Evolutionary conservation across 2,113 vertebrate species (phyloP), one percentile per base, ranked within the genome.

Genomic region (Microcebus tavaratra): DNA sequence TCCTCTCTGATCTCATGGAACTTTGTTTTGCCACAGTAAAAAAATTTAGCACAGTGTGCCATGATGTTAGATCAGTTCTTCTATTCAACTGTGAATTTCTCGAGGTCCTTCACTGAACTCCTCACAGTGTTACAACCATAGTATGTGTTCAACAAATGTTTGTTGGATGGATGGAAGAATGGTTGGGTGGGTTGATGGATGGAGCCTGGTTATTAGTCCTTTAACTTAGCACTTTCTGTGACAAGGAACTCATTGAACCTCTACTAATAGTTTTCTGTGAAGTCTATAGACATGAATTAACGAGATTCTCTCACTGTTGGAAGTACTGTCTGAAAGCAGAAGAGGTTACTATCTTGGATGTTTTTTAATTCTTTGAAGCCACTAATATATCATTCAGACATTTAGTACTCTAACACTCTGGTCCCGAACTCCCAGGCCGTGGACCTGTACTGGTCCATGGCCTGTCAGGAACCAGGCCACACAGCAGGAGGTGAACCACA

Each of bases 261-360:
- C 36, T 79, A 2, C 12, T 53, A 84, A n/a, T 83, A 70, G 85
- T 80, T 88, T 90, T 88, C 65, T 76, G 13, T 91, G 57, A 91
- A 55, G 27, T 80, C 81, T 85, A 17, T 27, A 29, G n/a, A 80
- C 57, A 83, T 90, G 53, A 88, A 90, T 72, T 94, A 89, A 92
- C 68, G 39, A 90, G 67, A 93, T 48, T 95, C 48, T 67, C 17
- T 91, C 20, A 76, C 20, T n/a, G 0, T 84, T 91, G 31, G 11
- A 88, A 42, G 70, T 45, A 78, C 42, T 85, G 12, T 80, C 53
- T 75, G 59, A 89, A 93, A 80, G n/a, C 25, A 75, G 65, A 88
- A 68, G 50, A 88, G 84, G 5, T 68, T 67, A 92, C 63, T 61
- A 36, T 31, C 25, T 76, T 59, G 34, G 13, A 91, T 85, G 36